A percentile compares a stretch with the other conserved stretches of the same genome.
Conservation (phyloP, 2,888 invertebrate species). For the Polietes domitor region DNA sequence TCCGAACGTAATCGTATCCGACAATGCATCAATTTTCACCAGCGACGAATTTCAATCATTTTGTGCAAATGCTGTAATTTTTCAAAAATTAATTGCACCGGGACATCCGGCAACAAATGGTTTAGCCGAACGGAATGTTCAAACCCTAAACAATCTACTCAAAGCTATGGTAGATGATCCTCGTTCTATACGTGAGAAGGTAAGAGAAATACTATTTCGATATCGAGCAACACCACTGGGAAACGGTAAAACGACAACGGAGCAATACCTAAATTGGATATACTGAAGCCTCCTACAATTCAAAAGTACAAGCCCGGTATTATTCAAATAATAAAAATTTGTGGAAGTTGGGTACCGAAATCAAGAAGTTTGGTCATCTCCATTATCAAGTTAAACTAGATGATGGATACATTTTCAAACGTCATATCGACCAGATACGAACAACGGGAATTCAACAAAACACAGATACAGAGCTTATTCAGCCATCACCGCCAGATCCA, state of each 20-base stretch:
- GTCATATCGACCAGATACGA: too few relatives aligned
- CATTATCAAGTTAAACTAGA: too few relatives aligned
- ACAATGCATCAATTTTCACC: conserved; percentile 58
- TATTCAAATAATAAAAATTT: conserved; percentile 29
- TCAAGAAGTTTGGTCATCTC: conserved; percentile 23
- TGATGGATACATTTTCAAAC: too few relatives aligned
- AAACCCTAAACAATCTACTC: conserved; percentile 52
- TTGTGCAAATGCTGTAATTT: not conserved
- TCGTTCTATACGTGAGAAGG: conserved; percentile 78
- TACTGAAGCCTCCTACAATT: too few relatives aligned
- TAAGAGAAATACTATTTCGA: conserved; percentile 43
- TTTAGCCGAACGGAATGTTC: conserved; percentile 57
- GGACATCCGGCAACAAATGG: conserved; percentile 56
- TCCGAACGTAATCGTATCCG: conserved; percentile 45
- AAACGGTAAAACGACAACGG: conserved; percentile 54
- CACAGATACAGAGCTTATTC: too few relatives aligned
- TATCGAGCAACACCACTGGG: conserved; percentile 52
- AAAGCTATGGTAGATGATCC: conserved; percentile 45
- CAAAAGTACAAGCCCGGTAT: conserved; percentile 13
- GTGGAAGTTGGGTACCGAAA: conserved; percentile 27
- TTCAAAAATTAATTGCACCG: conserved; percentile 61
- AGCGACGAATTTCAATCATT: conserved; percentile 54
- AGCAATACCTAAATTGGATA: conserved; percentile 47
- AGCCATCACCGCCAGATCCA: too few relatives aligned
- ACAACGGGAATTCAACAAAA: too few relatives aligned